Percentiles rank a stretch among this genome's conserved stretches.
These are phyloP conservation scores for Diplodus puntazzo DNA, from an alignment of 2,797 vertebrate genomes.

Conservation along the genomic window DNA sequence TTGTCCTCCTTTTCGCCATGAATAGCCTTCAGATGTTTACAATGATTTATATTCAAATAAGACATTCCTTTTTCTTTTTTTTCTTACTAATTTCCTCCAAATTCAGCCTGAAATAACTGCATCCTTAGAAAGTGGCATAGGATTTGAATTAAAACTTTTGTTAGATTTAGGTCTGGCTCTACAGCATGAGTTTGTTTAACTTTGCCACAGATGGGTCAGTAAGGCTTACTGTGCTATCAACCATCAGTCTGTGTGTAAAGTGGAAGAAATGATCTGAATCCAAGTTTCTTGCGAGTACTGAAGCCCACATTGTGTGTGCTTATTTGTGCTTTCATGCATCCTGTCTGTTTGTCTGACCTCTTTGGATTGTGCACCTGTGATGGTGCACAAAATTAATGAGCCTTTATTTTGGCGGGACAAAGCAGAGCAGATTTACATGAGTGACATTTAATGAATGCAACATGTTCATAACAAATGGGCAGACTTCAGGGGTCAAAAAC, in stretches of 20 bases:
- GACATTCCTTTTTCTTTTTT: too few relatives aligned
- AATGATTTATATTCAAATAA: background rate
- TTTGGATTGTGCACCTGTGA: conserved; percentile 1
- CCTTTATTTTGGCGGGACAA: conserved; percentile 12
- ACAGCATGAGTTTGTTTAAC: background rate
- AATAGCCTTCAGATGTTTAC: background rate
- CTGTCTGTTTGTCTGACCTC: background rate
- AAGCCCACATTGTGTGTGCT: background rate
- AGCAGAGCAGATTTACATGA: conserved; percentile 2
- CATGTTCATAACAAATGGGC: background rate
- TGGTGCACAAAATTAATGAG: conserved; percentile 4
- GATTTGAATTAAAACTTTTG: too few relatives aligned
- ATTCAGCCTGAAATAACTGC: background rate
- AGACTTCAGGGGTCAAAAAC: background rate
- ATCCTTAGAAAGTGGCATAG: too few relatives aligned
- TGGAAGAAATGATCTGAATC: background rate
- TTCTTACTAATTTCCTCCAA: too few relatives aligned
- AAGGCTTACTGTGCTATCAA: background rate
- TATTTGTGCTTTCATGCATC: background rate
- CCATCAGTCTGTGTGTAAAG: background rate
- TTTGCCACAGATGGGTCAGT: background rate
- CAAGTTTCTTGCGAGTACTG: background rate
- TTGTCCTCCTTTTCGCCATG: background rate
- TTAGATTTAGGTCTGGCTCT: background rate
- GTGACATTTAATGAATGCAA: conserved; percentile 6